Percentiles rank a stretch among this genome's conserved stretches.
Evolutionary conservation across 1,140 invertebrate genomes (phyloP).

Genomic region (Drosophila elegans): DNA sequence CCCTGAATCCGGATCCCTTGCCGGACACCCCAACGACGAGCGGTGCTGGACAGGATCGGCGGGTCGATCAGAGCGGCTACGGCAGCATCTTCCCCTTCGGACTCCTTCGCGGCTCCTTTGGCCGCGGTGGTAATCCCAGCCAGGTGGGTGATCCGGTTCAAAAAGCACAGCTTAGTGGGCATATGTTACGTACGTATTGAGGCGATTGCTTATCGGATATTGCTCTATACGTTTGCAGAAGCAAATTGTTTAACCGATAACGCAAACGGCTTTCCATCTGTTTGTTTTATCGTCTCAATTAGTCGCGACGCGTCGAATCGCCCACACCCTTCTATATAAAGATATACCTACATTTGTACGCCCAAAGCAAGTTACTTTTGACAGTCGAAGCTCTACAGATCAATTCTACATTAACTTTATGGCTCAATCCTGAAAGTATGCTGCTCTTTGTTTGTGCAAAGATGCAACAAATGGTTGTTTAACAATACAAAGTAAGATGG

Average conservation of each 20-base stretch:
- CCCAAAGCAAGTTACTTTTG: background rate
- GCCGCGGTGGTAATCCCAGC: constrained; percentile 61
- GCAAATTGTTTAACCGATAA: constrained; percentile 51
- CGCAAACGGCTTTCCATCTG: constrained; percentile 20
- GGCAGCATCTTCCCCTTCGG: constrained; percentile 82
- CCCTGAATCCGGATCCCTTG: constrained; percentile 64
- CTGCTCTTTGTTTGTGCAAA: background rate
- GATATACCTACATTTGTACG: background rate
- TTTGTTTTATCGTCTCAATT: constrained; percentile 35
- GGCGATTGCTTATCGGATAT: constrained; percentile 51
- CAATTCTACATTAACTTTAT: constrained; percentile 5
- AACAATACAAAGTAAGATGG: background rate
- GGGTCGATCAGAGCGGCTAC: constrained; percentile 66
- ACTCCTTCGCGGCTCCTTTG: constrained; percentile 71
- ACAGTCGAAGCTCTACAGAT: background rate
- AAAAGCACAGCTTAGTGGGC: constrained; percentile 25
- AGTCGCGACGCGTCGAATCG: constrained; percentile 7
- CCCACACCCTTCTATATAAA: constrained; percentile 23
- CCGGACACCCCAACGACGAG: constrained; percentile 39
- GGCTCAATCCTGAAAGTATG: constrained; percentile 28
- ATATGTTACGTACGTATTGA: constrained; percentile 38
- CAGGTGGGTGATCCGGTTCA: constrained; percentile 61
- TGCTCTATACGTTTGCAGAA: constrained; percentile 27
- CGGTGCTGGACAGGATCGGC: constrained; percentile 41
- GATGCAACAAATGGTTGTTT: background rate